Conservation (phyloP, 2,113 vertebrate genomes). For the Scartelaos histophorus region DNA sequence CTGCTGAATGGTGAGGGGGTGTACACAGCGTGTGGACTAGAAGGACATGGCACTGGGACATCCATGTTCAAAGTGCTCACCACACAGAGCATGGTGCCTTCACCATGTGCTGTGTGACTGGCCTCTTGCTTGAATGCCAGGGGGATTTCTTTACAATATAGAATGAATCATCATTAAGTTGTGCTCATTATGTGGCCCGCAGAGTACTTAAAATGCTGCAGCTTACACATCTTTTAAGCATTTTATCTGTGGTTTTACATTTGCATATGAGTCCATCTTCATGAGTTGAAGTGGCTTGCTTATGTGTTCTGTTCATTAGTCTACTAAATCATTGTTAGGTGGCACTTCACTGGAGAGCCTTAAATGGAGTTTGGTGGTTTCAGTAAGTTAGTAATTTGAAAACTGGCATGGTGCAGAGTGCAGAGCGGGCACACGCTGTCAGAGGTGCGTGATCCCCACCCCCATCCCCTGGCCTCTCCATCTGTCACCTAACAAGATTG, state of each 20-base stretch:
- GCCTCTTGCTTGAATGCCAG: slow-evolving; percentile 72
- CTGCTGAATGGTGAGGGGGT: slow-evolving; percentile 37
- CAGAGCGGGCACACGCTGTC: slow-evolving; percentile 54
- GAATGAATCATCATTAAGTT: slow-evolving; percentile 74
- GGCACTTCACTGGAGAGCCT: slow-evolving; percentile 27
- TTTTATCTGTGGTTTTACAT: slow-evolving; percentile 44
- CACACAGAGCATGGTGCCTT: slow-evolving; percentile 67
- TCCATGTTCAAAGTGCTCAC: slow-evolving; percentile 27
- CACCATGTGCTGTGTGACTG: slow-evolving; percentile 74
- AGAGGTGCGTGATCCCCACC: slow-evolving; percentile 71
- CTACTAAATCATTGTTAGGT: slow-evolving; percentile 33
- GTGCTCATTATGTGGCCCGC: slow-evolving; percentile 60
- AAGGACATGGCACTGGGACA: slow-evolving; percentile 8
- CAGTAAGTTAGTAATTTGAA: slow-evolving; percentile 50
- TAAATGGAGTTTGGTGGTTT: slow-evolving; percentile 32
- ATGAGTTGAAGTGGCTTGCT: slow-evolving; percentile 16
- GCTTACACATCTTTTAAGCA: slow-evolving; percentile 25
- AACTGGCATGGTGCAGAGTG: slow-evolving; percentile 60
- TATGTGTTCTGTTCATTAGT: slow-evolving; percentile 17
- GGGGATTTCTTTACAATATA: slow-evolving; percentile 71
- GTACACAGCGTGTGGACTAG: slow-evolving; percentile 6
- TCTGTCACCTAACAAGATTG: slow-evolving; percentile 71
- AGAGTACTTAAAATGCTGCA: slow-evolving; percentile 39
- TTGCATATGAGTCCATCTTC: slow-evolving; percentile 22
- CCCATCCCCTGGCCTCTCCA: slow-evolving; percentile 67